Evolutionary conservation across 2,113 vertebrate species (phyloP).

Genomic region (Mastomys natalensis): DNA sequence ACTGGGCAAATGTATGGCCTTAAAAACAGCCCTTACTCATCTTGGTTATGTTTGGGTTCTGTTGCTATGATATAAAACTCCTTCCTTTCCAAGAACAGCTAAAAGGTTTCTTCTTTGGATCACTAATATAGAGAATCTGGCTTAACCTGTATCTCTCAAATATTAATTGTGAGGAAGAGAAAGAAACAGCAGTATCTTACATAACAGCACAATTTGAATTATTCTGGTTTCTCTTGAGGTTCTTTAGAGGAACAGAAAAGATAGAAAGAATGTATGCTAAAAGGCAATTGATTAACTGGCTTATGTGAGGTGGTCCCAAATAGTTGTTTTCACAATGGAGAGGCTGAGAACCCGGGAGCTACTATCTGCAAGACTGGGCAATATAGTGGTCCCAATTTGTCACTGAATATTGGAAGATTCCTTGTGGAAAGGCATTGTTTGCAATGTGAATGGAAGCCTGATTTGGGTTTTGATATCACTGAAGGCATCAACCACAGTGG

Average conservation of each 20-base stretch:
- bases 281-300: neutral
- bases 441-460: no score
- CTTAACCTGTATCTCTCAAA: neutral
- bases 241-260: no score
- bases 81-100: neutral
- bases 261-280: neutral
- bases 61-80: neutral
- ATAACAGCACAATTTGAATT: neutral
- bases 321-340: neutral
- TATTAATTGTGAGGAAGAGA: neutral
- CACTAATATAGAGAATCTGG: neutral
- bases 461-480: neutral
- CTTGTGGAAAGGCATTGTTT: neutral
- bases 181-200: neutral
- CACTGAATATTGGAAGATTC: neutral
- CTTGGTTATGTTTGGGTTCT: neutral
- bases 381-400: neutral
- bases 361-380: neutral
- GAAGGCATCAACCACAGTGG: neutral
- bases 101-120: neutral
- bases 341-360: neutral
- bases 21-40: neutral
- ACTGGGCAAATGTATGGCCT: neutral
- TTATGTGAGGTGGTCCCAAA: neutral
- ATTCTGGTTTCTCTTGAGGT: neutral